Base-by-base conservation (phyloP, 2,888 invertebrate species). In the Bimastos eiseni region DNA sequence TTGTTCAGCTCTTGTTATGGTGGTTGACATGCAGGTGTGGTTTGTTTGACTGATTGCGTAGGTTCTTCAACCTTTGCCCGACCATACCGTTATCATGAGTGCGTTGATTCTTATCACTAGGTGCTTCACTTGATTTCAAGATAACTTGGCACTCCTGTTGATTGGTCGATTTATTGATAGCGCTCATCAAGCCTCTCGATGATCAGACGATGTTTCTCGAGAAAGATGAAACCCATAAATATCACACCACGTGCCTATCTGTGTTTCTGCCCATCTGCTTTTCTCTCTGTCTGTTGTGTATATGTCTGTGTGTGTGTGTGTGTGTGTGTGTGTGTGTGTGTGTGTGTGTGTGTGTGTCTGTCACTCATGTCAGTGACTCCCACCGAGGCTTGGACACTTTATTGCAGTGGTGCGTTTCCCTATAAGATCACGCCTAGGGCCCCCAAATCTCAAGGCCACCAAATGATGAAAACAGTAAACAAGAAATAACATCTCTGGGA, bases 201-300 rank as follows among this genome's bases (percentile, higher is more conserved):
- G 70, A 70, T 70, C 70, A 70, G 70, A 30, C n/a, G 70, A 49
- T 49, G 21, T 49, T 49, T 49, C 49, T 21, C 49, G 6, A 49
- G 24, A 24, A 70, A 70, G 70, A 2, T 70, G 70, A 70, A 70
- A 70, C 30, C 70, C n/a, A 70, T 70, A 70, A n/a, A 70, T n/a
- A 24, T 41, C 90, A 90, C 90, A 8, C 83, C 37, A 83, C 86
- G 84, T 70, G 70, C 70, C n/a, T 70, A n/a, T 70, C n/a, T n/a
- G 5, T n/a, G n/a, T 70, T n/a, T n/a, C 70, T n/a, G 70, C 13
- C 70, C n/a, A 24, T 21, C 49, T 49, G 41, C 15, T 49, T 6
- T 30, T 30, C 8, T 70, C 11, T 70, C 70, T n/a, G 70, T 70
- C 70, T 70, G 30, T 70, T 2, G 3, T 55, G 55, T 70, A 1